Evolutionary conservation across 2,113 vertebrate genomes (phyloP).

Genomic region (Plectropomus leopardus): DNA sequence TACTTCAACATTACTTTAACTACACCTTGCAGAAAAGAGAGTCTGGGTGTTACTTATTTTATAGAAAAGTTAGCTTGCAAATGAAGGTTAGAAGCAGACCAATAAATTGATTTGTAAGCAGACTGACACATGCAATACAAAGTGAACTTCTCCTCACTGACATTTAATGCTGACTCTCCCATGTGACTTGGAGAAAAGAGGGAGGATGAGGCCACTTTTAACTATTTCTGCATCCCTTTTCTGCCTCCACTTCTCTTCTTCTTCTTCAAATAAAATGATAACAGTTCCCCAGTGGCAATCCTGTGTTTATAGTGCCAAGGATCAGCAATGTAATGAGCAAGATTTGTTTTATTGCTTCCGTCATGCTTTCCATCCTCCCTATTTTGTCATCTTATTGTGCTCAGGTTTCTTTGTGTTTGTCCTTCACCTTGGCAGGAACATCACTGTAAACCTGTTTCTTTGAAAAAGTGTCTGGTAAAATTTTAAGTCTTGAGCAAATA

Average conservation of each 20-base stretch:
- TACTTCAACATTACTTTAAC: no score
- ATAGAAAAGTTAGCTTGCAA: conserved; percentile 37
- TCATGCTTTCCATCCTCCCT: conserved; percentile 38
- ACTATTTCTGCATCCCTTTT: conserved; percentile 67
- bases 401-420: conserved; percentile 20
- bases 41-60: conserved; percentile 27
- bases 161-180: conserved; percentile 63
- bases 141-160: conserved; percentile 62
- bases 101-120: conserved; percentile 69
- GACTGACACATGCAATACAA: conserved; percentile 62
- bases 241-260: conserved; percentile 47
- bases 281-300: conserved; percentile 60
- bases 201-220: conserved; percentile 76
- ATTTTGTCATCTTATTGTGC: conserved; percentile 31
- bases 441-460: conserved; percentile 47
- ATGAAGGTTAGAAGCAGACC: conserved; percentile 33
- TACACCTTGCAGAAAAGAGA: background rate
- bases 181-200: conserved; percentile 56
- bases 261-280: conserved; percentile 74
- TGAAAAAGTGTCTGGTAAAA: conserved; percentile 47
- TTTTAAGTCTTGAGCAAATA: conserved; percentile 48
- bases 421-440: conserved; percentile 51
- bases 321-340: conserved; percentile 66
- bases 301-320: conserved; percentile 53
- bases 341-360: conserved; percentile 68